phyloP scores from a whole-genome alignment of 92 coral and sea anemone species.

The Zoanthus gigantus region DNA sequence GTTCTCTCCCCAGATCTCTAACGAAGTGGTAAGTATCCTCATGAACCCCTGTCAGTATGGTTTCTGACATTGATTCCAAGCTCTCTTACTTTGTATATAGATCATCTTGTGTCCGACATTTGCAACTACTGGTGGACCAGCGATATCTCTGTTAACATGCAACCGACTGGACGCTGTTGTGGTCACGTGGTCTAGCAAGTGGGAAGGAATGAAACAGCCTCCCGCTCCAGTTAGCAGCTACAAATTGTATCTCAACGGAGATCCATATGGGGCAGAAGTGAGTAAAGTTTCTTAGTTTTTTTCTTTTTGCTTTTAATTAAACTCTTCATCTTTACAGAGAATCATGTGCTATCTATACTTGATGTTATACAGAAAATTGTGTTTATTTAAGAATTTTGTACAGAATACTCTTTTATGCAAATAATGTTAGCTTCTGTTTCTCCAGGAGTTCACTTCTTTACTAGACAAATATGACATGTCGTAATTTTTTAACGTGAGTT shows the following conservation, averaged over 20 bases:
- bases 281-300: neutral
- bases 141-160: conserved; percentile 80
- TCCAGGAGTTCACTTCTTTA: too few relatives aligned
- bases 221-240: conserved; percentile 28
- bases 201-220: conserved; percentile 19
- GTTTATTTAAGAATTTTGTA: too few relatives aligned
- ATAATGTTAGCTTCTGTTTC: too few relatives aligned
- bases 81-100: conserved; percentile 18
- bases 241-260: conserved; percentile 72
- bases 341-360: too few relatives aligned
- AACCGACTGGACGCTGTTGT: conserved; percentile 75
- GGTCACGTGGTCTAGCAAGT: conserved; percentile 75
- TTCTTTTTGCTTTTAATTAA: neutral
- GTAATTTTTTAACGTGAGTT: too few relatives aligned
- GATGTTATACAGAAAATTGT: too few relatives aligned
- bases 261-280: conserved; percentile 84
- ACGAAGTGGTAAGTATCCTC: conserved; percentile 68
- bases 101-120: conserved; percentile 67
- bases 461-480: too few relatives aligned
- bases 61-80: neutral
- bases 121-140: conserved; percentile 80
- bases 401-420: too few relatives aligned
- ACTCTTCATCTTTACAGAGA: neutral
- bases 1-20: conserved; percentile 80
- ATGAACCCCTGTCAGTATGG: neutral